Evolutionary conservation across 2,888 invertebrate species (phyloP).

Genomic region (Tridacna crocea): DNA sequence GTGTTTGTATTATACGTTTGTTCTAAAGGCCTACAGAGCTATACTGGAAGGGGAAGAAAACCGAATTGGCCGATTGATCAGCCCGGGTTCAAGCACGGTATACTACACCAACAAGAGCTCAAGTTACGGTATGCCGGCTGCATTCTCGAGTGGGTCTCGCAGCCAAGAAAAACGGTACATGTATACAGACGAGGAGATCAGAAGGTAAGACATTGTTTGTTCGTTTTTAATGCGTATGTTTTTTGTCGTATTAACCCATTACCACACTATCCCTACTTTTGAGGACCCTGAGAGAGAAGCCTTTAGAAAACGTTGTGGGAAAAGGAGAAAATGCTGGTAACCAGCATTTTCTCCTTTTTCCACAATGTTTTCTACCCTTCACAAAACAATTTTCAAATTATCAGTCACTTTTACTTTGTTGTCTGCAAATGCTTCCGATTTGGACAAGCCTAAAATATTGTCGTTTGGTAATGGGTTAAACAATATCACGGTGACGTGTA

Average conservation of each 20-base stretch:
- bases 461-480: too few species aligned
- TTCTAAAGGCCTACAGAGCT: conserved; percentile 29
- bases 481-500: too few species aligned
- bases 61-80: conserved; percentile 20
- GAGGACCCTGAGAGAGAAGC: neutral
- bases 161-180: conserved; percentile 1
- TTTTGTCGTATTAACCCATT: neutral
- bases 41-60: conserved; percentile 41
- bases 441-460: too few species aligned
- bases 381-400: too few species aligned
- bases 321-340: neutral
- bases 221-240: too few species aligned
- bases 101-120: conserved; percentile 14
- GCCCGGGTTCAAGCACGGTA: neutral
- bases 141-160: neutral
- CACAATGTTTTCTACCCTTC: too few species aligned
- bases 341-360: neutral
- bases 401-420: too few species aligned
- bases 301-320: neutral
- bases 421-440: too few species aligned
- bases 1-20: neutral
- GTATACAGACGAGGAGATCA: conserved; percentile 11
- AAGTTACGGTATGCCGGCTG: conserved; percentile 2
- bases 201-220: neutral
- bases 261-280: neutral